phyloP scores from a whole-genome alignment of 2,888 invertebrate genomes.

The Loripinus fragilis region DNA sequence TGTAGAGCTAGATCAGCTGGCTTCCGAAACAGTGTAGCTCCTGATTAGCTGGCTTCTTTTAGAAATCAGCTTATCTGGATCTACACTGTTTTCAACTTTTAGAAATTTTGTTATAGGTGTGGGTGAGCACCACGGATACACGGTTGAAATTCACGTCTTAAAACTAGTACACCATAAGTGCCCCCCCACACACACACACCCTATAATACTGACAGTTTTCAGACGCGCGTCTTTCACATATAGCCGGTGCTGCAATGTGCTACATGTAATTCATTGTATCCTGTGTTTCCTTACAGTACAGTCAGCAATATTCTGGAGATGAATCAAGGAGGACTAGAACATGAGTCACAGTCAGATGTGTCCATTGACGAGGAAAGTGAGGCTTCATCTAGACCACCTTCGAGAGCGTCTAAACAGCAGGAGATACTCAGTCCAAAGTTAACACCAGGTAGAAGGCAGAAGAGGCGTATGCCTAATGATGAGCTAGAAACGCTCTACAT shows the following conservation, averaged over 20 bases:
- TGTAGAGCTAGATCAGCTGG: no score
- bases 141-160: no score
- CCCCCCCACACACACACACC: no score
- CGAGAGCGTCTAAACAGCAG: neutral
- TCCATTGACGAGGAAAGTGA: neutral
- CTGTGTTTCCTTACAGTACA: neutral
- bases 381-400: neutral
- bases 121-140: no score
- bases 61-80: no score
- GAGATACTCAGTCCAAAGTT: neutral
- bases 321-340: neutral
- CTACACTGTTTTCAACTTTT: no score
- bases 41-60: no score
- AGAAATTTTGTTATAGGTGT: no score
- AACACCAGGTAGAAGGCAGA: neutral
- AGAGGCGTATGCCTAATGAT: neutral
- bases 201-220: no score
- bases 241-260: neutral
- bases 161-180: no score
- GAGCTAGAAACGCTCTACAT: neutral
- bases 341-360: neutral
- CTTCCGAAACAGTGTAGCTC: no score
- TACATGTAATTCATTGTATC: neutral
- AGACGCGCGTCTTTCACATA: no score
- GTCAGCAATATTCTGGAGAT: neutral